These are phyloP conservation scores for Pithys albifrons DNA, from an alignment of 2,113 vertebrate species.

Conservation along the genomic window DNA sequence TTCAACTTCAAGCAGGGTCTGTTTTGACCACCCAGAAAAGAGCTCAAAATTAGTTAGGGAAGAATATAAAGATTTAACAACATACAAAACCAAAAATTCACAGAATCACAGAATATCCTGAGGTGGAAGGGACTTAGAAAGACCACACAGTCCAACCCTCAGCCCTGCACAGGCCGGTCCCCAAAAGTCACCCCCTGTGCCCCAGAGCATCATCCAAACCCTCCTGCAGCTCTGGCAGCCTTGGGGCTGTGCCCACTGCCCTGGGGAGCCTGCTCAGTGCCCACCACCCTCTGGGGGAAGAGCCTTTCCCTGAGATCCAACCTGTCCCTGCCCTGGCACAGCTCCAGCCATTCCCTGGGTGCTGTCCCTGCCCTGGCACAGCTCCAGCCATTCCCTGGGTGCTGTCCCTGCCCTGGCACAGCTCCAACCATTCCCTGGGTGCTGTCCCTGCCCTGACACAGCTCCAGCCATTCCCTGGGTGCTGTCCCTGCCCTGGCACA, in stretches of 20 bases:
- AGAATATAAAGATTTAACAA: neutral
- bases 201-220: neutral
- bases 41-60: neutral
- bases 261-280: neutral
- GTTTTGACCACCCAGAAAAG: neutral
- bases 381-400: too few relatives aligned
- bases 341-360: too few relatives aligned
- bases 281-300: neutral
- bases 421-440: too few relatives aligned
- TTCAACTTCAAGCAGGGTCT: neutral
- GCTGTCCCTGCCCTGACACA: too few relatives aligned
- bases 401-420: too few relatives aligned
- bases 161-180: neutral
- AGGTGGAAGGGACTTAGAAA: neutral
- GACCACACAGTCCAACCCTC: neutral
- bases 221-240: neutral
- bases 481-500: neutral
- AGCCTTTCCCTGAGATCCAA: neutral
- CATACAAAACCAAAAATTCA: rapidly evolving
- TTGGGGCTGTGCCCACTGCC: neutral
- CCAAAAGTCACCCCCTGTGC: neutral
- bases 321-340: neutral
- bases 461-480: too few relatives aligned
- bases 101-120: neutral
- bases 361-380: too few relatives aligned